Conservation (phyloP, 2,113 vertebrate species). For the Silurus meridionalis region DNA sequence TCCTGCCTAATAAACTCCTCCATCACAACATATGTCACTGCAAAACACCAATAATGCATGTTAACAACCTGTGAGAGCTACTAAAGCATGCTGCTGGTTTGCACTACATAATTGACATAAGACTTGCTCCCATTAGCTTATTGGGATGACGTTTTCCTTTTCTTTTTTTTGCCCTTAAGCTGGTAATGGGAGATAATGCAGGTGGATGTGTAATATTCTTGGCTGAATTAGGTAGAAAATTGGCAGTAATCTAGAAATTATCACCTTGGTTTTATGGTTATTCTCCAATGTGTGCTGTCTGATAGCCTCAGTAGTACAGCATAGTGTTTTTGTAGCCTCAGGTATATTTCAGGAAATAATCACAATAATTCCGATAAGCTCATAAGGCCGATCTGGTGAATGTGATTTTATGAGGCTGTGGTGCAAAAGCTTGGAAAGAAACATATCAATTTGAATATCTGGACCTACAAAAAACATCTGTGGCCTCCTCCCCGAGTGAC, state of each 20-base stretch:
- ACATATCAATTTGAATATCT: constrained; percentile 1
- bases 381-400: constrained; percentile 11
- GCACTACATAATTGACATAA: background rate
- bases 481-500: background rate
- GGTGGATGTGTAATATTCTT: background rate
- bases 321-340: background rate
- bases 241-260: constrained; percentile 21
- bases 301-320: background rate
- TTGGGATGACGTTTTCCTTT: constrained; percentile 5
- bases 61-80: background rate
- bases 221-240: constrained; percentile 15
- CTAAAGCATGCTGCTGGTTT: background rate
- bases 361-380: constrained; percentile 2
- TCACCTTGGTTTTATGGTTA: constrained; percentile 23
- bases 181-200: background rate
- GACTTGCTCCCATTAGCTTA: background rate
- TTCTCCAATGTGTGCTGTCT: constrained; percentile 12
- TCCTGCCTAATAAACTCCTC: constrained; percentile 2
- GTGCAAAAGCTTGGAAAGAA: background rate
- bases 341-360: constrained; percentile 10
- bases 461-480: background rate
- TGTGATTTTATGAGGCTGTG: background rate
- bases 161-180: background rate
- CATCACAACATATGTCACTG: background rate
- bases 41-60: background rate